phyloP scores from a whole-genome alignment of 2,797 vertebrate species.

The Gymnocypris eckloni region DNA sequence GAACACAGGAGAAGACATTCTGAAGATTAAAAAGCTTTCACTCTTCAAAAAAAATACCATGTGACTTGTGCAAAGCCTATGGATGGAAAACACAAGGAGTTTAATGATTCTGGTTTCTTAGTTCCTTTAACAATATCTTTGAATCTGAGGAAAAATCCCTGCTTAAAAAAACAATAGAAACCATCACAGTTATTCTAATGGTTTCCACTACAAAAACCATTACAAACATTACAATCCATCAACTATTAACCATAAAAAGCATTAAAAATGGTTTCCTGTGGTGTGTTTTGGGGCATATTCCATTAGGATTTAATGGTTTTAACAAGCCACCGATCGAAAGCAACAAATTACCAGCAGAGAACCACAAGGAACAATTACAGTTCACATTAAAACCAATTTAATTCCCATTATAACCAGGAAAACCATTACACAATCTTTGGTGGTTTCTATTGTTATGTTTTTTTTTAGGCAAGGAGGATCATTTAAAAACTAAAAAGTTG shows the following conservation, averaged over 20 bases:
- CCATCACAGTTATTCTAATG: not conserved
- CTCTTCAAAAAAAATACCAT: conserved; percentile 8
- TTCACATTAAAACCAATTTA: not conserved
- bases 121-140: not conserved
- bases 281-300: not conserved
- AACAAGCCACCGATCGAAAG: not conserved
- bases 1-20: conserved; percentile 9
- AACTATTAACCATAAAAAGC: not conserved
- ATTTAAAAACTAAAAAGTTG: not conserved
- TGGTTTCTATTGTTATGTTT: no score
- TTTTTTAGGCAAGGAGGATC: not conserved
- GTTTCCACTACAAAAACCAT: not conserved
- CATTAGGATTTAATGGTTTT: not conserved
- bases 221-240: not conserved
- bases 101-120: not conserved
- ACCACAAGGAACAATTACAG: no score
- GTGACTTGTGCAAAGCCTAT: not conserved
- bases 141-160: not conserved
- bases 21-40: conserved; percentile 9
- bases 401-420: not conserved
- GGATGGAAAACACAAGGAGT: not conserved
- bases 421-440: not conserved
- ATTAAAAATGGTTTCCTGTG: not conserved
- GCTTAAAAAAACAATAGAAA: not conserved
- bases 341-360: no score